Evolutionary conservation across 2,797 vertebrate species (phyloP).

Genomic region (Hylomyscus alleni): DNA sequence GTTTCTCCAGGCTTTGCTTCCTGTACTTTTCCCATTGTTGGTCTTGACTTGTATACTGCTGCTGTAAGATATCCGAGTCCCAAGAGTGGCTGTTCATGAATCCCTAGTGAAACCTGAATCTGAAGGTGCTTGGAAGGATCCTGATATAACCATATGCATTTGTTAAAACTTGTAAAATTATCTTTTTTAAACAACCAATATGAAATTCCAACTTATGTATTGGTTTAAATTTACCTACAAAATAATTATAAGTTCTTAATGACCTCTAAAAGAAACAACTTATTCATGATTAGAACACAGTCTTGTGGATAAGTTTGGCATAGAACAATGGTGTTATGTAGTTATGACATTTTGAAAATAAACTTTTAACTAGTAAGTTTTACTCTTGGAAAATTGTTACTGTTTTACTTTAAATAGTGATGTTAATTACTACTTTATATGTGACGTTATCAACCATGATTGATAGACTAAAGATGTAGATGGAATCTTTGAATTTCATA

Average conservation of each 20-base stretch:
- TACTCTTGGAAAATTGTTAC: background rate
- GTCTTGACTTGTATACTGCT: background rate
- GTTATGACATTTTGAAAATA: slow-evolving; percentile 63
- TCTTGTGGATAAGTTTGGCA: background rate
- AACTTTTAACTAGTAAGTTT: background rate
- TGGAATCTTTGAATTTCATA: background rate
- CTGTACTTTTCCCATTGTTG: background rate
- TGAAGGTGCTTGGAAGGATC: background rate
- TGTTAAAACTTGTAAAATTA: slow-evolving; percentile 3
- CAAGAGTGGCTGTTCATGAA: background rate
- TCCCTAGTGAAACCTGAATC: background rate
- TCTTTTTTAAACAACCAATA: background rate
- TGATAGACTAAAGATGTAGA: background rate
- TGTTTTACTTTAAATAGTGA: slow-evolving; percentile 19
- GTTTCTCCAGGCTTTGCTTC: slow-evolving; percentile 1
- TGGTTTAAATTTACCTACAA: slow-evolving; percentile 57
- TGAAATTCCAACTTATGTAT: background rate
- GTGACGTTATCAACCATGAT: slow-evolving; percentile 20
- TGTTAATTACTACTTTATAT: slow-evolving; percentile 14
- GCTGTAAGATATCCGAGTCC: background rate
- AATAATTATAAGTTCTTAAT: slow-evolving; percentile 19
- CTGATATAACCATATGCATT: background rate
- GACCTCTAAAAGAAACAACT: slow-evolving; percentile 18
- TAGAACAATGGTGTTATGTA: background rate
- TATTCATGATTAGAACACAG: slow-evolving; percentile 39